Conservation (phyloP, 1,140 invertebrate species). For the Eueides isabella region DNA sequence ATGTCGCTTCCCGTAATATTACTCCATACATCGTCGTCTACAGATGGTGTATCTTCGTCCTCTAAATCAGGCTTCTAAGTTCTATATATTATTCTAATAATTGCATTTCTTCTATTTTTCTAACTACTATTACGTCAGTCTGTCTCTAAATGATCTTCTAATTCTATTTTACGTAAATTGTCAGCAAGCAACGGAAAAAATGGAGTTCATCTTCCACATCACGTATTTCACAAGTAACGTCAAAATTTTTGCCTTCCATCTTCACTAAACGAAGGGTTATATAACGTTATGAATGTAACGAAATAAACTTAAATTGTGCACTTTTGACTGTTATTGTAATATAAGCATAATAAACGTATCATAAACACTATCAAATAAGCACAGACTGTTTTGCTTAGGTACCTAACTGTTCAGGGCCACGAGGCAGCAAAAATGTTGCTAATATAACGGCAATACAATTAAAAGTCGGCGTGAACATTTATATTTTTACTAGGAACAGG, state of each 20-base stretch:
- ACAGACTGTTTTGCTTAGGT: background rate
- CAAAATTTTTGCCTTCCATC: constrained; percentile 5
- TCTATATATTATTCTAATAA: too few species aligned
- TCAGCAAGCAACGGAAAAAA: constrained; percentile 1
- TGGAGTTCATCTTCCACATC: constrained; percentile 6
- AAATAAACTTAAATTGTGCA: background rate
- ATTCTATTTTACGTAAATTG: background rate
- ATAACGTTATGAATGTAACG: constrained; percentile 1
- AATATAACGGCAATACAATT: background rate
- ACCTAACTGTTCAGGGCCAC: background rate
- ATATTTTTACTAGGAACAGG: too few species aligned
- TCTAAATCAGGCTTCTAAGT: background rate
- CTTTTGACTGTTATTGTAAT: background rate
- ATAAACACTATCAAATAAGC: background rate
- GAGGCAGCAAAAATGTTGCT: background rate
- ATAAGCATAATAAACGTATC: constrained; percentile 4
- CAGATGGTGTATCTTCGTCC: constrained; percentile 2
- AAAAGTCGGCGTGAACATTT: too few species aligned
- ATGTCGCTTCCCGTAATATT: constrained; percentile 6
- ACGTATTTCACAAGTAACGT: background rate
- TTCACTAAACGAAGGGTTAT: background rate
- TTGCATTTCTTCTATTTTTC: background rate
- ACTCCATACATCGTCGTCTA: constrained; percentile 1
- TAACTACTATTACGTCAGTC: background rate
- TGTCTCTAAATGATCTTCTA: constrained; percentile 9